A percentile compares a stretch with the other conserved stretches of the same genome.
These are phyloP conservation scores for Herpailurus yagouaroundi DNA, from an alignment of 2,113 vertebrate genomes.

Conservation along the genomic window DNA sequence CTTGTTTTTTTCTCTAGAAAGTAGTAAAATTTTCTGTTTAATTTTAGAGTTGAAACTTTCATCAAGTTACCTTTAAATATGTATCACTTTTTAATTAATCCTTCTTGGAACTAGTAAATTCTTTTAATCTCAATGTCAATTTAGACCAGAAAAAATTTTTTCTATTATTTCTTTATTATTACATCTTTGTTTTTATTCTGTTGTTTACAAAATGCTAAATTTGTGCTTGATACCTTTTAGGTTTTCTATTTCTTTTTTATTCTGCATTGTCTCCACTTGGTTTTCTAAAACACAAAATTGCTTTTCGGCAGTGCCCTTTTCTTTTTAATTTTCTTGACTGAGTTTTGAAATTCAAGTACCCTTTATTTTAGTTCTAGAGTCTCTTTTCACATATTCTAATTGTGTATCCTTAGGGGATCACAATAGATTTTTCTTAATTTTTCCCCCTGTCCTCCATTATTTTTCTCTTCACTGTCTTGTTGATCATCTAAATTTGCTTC, in stretches of 20 bases:
- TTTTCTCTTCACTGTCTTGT: not conserved
- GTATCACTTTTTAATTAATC: not conserved
- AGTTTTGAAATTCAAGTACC: constrained; percentile 4
- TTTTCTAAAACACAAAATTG: not conserved
- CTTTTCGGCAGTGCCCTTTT: not conserved
- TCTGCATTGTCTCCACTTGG: not conserved
- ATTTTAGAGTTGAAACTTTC: not conserved
- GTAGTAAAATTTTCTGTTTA: not conserved
- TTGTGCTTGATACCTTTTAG: not conserved
- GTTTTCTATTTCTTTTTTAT: not conserved
- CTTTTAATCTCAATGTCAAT: not conserved
- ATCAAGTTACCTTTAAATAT: not conserved
- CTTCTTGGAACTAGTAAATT: not conserved
- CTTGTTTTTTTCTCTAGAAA: not conserved
- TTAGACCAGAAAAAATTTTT: not conserved
- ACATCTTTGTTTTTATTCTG: not conserved
- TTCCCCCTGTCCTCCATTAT: not conserved
- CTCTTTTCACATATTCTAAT: not conserved
- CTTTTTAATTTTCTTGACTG: constrained; percentile 5
- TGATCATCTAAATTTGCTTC: not conserved
- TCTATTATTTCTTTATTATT: not conserved
- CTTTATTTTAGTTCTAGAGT: constrained; percentile 2
- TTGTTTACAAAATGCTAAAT: not conserved
- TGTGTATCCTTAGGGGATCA: not conserved
- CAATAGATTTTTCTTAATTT: not conserved